These are phyloP conservation scores for Gymnoscopelus braueri DNA, from an alignment of 2,797 vertebrate species.

Conservation along the genomic window DNA sequence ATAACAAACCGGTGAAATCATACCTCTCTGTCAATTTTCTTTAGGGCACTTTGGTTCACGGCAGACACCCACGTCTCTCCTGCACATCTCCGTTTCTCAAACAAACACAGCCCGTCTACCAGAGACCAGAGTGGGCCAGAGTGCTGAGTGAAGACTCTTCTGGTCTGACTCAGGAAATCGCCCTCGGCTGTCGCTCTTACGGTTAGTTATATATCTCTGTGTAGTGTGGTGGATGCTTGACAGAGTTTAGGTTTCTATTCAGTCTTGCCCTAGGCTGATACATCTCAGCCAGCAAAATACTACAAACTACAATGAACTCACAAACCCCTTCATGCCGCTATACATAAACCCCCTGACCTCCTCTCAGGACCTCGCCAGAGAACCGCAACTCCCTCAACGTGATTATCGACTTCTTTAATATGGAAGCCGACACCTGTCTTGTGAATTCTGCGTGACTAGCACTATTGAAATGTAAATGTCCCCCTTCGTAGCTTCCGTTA, in stretches of 20 bases:
- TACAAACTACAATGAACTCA: constrained; percentile 4
- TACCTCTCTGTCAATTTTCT: constrained; percentile 28
- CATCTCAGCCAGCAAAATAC: constrained; percentile 16
- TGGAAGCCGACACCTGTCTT: constrained; percentile 39
- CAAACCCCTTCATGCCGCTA: constrained; percentile 13
- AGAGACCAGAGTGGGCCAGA: constrained; percentile 35
- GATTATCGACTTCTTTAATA: constrained; percentile 52
- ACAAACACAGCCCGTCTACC: background rate
- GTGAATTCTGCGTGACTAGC: constrained; percentile 40
- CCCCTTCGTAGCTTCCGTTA: constrained; percentile 34
- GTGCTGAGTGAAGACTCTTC: constrained; percentile 25
- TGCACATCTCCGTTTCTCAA: background rate
- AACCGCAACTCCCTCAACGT: constrained; percentile 32
- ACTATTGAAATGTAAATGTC: constrained; percentile 64
- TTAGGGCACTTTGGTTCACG: constrained; percentile 70
- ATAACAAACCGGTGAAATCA: constrained; percentile 28
- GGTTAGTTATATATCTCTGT: constrained; percentile 28
- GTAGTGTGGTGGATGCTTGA: constrained; percentile 26
- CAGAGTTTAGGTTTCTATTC: constrained; percentile 29
- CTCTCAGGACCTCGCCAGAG: constrained; percentile 18
- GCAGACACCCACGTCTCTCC: constrained; percentile 34
- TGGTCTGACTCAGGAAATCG: constrained; percentile 22
- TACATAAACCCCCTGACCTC: constrained; percentile 36
- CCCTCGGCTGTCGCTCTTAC: constrained; percentile 11
- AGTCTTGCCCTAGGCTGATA: constrained; percentile 25